Evolutionary conservation across 2,888 invertebrate species (phyloP).

Genomic region (Drosophila setosimentum): DNA sequence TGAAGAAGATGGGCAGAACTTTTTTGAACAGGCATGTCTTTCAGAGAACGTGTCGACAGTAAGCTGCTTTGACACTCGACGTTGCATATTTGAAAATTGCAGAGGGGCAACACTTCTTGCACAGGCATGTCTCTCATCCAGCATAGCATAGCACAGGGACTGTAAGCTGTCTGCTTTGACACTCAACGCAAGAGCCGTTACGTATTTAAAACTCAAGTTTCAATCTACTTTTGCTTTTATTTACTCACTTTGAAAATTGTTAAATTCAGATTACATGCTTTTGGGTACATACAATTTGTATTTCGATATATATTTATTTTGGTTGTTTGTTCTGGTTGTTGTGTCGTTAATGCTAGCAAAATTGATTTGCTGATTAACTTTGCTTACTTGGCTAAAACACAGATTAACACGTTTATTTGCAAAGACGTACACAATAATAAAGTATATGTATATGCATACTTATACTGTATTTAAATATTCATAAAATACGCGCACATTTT

Average conservation of each 20-base stretch:
- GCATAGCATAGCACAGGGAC: background rate
- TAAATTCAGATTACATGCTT: constrained; percentile 79
- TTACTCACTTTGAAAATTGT: constrained; percentile 78
- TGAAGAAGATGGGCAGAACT: background rate
- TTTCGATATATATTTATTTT: constrained; percentile 60
- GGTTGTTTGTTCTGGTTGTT: constrained; percentile 36
- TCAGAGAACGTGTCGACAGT: background rate
- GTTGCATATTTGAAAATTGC: background rate
- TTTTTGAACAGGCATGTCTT: background rate
- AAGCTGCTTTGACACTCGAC: background rate
- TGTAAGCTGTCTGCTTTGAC: constrained; percentile 11
- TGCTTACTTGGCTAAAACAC: constrained; percentile 80
- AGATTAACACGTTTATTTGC: constrained; percentile 77
- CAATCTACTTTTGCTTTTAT: constrained; percentile 75
- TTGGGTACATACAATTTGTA: constrained; percentile 73
- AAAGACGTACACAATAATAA: constrained; percentile 53
- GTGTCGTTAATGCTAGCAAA: constrained; percentile 30
- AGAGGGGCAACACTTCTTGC: background rate
- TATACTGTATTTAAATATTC: constrained; percentile 43
- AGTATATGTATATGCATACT: constrained; percentile 29
- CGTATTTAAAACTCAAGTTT: constrained; percentile 36
- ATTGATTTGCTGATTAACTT: constrained; percentile 35
- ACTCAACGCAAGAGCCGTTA: constrained; percentile 13
- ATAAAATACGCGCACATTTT: constrained; percentile 65
- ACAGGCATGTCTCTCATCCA: background rate